Percentiles rank a stretch among this genome's conserved stretches.
Conservation (phyloP, 2,113 vertebrate genomes). For the Uria lomvia region DNA sequence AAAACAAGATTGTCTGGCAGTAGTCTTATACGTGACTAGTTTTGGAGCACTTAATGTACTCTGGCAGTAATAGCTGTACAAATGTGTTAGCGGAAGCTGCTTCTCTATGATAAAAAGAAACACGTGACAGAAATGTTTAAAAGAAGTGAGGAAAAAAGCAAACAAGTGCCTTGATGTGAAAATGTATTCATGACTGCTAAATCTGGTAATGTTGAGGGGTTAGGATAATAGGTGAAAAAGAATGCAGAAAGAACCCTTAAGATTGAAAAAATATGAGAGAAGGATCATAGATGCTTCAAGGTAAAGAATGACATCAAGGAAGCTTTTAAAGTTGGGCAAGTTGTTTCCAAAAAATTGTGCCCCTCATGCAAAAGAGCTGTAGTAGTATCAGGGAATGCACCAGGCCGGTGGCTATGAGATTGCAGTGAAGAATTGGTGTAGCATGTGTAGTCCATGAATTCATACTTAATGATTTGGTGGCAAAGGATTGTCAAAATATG, state of each 20-base stretch:
- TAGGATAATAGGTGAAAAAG: background rate
- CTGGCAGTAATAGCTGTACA: background rate
- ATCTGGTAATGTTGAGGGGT: background rate
- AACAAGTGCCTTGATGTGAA: background rate
- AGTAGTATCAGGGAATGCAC: background rate
- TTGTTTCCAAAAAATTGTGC: background rate
- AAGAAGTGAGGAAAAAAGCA: background rate
- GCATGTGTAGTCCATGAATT: background rate
- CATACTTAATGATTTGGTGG: background rate
- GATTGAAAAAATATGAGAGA: background rate
- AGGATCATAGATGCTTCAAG: background rate
- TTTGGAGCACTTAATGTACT: background rate
- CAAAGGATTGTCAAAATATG: background rate
- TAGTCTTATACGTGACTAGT: background rate
- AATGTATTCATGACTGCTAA: background rate
- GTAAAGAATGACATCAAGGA: background rate
- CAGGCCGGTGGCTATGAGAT: background rate
- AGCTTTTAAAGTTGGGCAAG: background rate
- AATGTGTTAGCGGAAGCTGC: background rate
- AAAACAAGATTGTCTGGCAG: background rate
- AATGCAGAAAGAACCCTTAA: background rate
- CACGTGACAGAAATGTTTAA: background rate
- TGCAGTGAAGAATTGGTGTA: background rate
- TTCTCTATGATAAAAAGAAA: background rate
- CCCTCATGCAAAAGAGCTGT: background rate